phyloP scores from a whole-genome alignment of 2,888 invertebrate genomes.

The Pandemis corylana region DNA sequence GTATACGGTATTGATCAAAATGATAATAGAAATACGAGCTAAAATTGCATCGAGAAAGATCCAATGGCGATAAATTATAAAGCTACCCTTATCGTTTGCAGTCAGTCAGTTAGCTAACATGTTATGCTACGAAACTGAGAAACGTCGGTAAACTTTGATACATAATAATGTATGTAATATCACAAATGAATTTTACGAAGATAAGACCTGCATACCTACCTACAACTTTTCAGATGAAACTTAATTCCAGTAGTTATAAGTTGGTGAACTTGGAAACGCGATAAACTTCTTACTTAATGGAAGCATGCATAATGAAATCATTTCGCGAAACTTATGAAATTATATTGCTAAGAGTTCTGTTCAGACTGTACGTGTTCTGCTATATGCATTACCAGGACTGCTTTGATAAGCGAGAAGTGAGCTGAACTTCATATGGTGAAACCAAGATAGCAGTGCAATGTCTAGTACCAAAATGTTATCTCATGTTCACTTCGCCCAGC shows the following conservation, averaged over 20 bases:
- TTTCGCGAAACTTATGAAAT: conserved; percentile 44
- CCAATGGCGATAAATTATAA: conserved; percentile 26
- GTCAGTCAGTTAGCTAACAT: conserved; percentile 25
- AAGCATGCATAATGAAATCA: conserved; percentile 54
- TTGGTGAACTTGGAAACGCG: conserved; percentile 55
- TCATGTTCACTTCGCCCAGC: neutral
- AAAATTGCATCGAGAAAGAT: conserved; percentile 26
- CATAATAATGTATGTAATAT: conserved; percentile 11
- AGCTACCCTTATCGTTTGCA: conserved; percentile 11
- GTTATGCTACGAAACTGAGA: conserved; percentile 3
- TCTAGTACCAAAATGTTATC: neutral
- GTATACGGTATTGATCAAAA: conserved; percentile 37
- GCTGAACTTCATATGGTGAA: neutral
- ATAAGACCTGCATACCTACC: conserved; percentile 35
- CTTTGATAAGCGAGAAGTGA: conserved; percentile 7
- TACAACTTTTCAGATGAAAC: conserved; percentile 50
- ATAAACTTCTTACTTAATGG: conserved; percentile 57
- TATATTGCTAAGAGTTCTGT: conserved; percentile 35
- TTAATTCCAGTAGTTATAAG: conserved; percentile 56
- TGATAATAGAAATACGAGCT: conserved; percentile 36
- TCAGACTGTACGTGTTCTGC: neutral
- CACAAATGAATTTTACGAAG: conserved; percentile 24
- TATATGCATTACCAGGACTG: neutral
- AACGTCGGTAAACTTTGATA: conserved; percentile 28
- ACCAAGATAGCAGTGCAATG: neutral